These are phyloP conservation scores for Melitaea cinxia DNA, from an alignment of 1,140 invertebrate genomes.

Conservation along the genomic window DNA sequence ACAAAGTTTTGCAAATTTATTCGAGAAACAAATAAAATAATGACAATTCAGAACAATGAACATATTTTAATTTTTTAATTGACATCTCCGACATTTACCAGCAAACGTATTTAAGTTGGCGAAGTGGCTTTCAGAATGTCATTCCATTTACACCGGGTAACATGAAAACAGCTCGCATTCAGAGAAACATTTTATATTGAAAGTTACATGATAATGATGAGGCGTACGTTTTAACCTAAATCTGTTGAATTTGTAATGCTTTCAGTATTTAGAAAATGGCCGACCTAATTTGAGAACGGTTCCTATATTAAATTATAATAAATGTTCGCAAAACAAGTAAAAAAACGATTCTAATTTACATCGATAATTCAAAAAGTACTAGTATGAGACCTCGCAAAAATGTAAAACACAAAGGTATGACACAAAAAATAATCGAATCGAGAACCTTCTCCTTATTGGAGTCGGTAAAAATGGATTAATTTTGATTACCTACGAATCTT, in stretches of 20 bases:
- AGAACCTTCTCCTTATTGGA: too few species aligned
- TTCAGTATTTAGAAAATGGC: conserved; percentile 12
- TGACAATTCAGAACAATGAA: background rate
- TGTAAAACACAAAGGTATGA: too few species aligned
- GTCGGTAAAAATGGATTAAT: too few species aligned
- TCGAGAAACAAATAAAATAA: background rate
- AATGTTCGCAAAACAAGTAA: too few species aligned
- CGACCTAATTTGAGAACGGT: too few species aligned
- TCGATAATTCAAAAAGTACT: too few species aligned
- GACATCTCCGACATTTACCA: background rate
- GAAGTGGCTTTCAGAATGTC: background rate
- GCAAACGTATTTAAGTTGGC: background rate
- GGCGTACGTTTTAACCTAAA: conserved; percentile 16
- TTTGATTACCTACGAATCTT: too few species aligned
- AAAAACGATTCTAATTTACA: too few species aligned
- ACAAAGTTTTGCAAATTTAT: background rate
- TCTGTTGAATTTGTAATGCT: too few species aligned
- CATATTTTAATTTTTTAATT: background rate
- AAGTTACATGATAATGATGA: conserved; percentile 6
- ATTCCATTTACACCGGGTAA: background rate
- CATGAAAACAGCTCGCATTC: conserved; percentile 6
- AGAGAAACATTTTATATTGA: conserved; percentile 12
- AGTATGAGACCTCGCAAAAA: too few species aligned
- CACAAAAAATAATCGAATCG: too few species aligned
- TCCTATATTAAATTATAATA: too few species aligned